phyloP scores from a whole-genome alignment of 2,888 invertebrate species.

The Diarsia mendica region DNA sequence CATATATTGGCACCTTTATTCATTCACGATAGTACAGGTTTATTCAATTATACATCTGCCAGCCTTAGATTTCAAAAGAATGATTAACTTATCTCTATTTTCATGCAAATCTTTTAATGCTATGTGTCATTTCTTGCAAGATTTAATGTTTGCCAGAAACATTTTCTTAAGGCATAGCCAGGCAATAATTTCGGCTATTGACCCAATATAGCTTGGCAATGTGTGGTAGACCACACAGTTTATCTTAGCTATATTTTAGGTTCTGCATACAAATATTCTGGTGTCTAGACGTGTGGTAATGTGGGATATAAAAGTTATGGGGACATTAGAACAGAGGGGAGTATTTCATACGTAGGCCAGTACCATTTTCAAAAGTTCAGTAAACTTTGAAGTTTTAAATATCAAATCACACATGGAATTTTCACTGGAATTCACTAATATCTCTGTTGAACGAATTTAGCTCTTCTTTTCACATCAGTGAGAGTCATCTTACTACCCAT shows the following conservation, averaged over 20 bases:
- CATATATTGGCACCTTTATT: constrained; percentile 60
- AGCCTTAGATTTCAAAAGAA: constrained; percentile 38
- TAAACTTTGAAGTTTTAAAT: too few relatives aligned
- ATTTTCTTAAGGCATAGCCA: constrained; percentile 29
- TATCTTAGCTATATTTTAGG: constrained; percentile 42
- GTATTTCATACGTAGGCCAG: background rate
- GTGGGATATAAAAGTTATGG: constrained; percentile 18
- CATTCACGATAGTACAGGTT: constrained; percentile 49
- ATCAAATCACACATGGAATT: too few relatives aligned
- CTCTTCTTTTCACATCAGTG: too few relatives aligned
- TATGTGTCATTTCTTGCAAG: constrained; percentile 39
- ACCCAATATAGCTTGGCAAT: constrained; percentile 47
- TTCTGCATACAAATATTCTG: constrained; percentile 37
- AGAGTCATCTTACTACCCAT: too few relatives aligned
- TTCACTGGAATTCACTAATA: too few relatives aligned
- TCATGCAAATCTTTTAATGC: constrained; percentile 53
- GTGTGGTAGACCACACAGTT: constrained; percentile 34
- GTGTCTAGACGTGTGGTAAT: constrained; percentile 49
- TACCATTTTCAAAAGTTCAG: too few relatives aligned
- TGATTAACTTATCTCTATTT: constrained; percentile 53
- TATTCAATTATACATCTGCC: constrained; percentile 49
- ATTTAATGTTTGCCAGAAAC: constrained; percentile 44
- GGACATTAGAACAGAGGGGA: constrained; percentile 8
- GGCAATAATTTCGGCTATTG: constrained; percentile 49
- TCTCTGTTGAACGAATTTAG: too few relatives aligned